A percentile compares a stretch with the other conserved stretches of the same genome.
phyloP scores from a whole-genome alignment of 2,113 vertebrate species.

The Melanerpes formicivorus region DNA sequence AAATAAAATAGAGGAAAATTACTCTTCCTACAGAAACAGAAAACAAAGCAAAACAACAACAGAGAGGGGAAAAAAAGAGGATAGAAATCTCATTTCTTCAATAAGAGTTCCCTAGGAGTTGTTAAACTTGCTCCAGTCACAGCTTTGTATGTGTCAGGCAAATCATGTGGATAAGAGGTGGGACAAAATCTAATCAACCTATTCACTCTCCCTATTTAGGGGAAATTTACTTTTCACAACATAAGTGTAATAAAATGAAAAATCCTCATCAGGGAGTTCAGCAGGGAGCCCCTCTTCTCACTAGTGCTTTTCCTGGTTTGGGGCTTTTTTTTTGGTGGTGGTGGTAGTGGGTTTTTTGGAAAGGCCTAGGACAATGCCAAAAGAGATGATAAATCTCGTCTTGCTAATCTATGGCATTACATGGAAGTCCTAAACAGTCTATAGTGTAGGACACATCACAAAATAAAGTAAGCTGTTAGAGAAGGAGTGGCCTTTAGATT shows the following conservation, averaged over 20 bases:
- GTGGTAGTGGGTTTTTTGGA: background rate
- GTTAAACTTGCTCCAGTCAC: background rate
- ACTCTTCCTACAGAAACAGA: background rate
- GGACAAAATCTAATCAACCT: background rate
- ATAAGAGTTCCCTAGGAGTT: background rate
- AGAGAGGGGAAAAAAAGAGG: background rate
- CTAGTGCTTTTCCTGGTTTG: background rate
- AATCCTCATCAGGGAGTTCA: background rate
- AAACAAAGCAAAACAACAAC: background rate
- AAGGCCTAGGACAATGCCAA: background rate
- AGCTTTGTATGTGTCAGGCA: background rate
- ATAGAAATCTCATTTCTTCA: background rate
- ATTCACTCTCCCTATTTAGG: background rate
- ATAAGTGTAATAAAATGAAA: background rate
- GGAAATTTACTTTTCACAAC: background rate
- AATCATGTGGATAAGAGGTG: background rate
- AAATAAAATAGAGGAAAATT: background rate
- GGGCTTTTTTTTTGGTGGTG: too few species aligned
- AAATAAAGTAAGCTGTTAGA: background rate
- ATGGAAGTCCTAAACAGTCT: background rate
- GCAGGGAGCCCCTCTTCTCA: background rate
- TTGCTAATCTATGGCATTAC: background rate
- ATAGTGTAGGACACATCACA: background rate
- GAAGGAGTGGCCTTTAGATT: background rate
- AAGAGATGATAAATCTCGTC: background rate